phyloP scores from a whole-genome alignment of 2,113 vertebrate genomes.

The Notothenia coriiceps region DNA sequence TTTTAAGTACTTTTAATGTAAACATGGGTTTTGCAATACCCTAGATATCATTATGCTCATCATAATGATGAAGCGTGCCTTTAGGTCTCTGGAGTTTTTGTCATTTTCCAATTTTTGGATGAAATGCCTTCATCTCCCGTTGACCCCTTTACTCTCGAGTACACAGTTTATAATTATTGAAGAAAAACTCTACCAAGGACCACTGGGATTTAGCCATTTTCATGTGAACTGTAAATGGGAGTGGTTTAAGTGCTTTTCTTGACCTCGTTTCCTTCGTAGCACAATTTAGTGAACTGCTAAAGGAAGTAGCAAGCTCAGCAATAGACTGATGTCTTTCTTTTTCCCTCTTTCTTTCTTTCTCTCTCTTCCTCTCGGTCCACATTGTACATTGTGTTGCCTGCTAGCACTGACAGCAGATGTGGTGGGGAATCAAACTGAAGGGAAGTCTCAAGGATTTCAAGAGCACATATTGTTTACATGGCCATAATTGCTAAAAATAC shows the following conservation, averaged over 20 bases:
- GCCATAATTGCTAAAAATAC: constrained; percentile 42
- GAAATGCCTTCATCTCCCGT: not conserved
- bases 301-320: constrained; percentile 36
- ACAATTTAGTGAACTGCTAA: constrained; percentile 37
- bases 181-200: not conserved
- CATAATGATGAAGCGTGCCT: not conserved
- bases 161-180: constrained; percentile 2
- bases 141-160: not conserved
- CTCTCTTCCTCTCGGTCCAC: constrained; percentile 30
- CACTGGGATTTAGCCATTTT: constrained; percentile 17
- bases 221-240: constrained; percentile 30
- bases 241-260: constrained; percentile 38
- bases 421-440: constrained; percentile 38
- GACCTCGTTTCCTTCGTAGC: constrained; percentile 53
- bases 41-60: too few species aligned
- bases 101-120: constrained; percentile 3
- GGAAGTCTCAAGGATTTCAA: constrained; percentile 56
- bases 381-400: constrained; percentile 64
- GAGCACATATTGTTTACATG: constrained; percentile 45
- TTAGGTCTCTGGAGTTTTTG: not conserved
- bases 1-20: not conserved
- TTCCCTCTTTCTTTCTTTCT: constrained; percentile 18
- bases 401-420: constrained; percentile 44
- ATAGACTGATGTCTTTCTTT: constrained; percentile 21
- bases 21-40: too few species aligned